phyloP scores from a whole-genome alignment of 2,888 invertebrate species.

The Leptothorax acervorum region DNA sequence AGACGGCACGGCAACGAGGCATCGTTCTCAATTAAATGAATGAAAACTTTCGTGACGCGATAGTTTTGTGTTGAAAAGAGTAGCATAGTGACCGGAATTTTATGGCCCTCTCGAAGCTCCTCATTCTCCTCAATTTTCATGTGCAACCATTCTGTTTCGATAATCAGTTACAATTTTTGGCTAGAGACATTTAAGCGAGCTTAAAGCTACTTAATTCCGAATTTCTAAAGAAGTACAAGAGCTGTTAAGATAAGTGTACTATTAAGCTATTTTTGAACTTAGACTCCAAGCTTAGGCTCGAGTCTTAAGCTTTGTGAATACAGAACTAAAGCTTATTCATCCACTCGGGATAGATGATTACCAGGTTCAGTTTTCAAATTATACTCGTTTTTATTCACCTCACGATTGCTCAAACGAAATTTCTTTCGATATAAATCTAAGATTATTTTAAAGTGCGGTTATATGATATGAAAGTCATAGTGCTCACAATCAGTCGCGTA shows the following conservation, averaged over 20 bases:
- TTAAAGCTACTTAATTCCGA: neutral
- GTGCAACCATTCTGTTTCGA: neutral
- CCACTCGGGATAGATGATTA: neutral
- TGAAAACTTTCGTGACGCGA: conserved; percentile 52
- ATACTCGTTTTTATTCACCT: conserved; percentile 1
- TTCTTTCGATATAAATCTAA: conserved; percentile 12
- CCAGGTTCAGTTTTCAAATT: conserved; percentile 1
- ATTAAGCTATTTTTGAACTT: neutral
- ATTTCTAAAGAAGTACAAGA: neutral
- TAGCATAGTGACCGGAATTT: conserved; percentile 7
- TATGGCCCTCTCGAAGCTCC: neutral
- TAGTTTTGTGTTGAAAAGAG: conserved; percentile 49
- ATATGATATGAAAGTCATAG: conserved; percentile 5
- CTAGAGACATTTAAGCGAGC: neutral
- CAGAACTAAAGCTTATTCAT: neutral
- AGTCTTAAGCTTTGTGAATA: neutral
- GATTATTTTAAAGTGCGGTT: conserved; percentile 11
- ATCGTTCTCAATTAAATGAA: conserved; percentile 71
- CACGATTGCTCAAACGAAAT: neutral
- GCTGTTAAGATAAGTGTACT: neutral
- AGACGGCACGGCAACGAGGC: conserved; percentile 62
- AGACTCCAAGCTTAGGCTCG: neutral
- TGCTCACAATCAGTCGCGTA: conserved; percentile 5
- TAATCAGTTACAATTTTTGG: neutral
- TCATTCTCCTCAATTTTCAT: conserved; percentile 5